phyloP scores from a whole-genome alignment of 2,113 vertebrate genomes.

The Oncorhynchus keta region DNA sequence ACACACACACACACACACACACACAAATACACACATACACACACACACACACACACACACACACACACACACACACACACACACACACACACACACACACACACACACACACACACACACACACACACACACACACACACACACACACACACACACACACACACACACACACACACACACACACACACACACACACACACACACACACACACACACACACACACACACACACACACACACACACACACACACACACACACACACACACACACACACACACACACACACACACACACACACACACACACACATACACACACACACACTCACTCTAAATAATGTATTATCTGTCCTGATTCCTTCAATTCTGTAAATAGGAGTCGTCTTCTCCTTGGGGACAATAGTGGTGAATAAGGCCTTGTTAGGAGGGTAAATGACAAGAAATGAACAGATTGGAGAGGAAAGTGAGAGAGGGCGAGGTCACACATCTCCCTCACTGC shows the following conservation, averaged over 20 bases:
- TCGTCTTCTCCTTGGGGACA: conserved; percentile 23
- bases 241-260: too few species aligned
- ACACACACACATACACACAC: background rate
- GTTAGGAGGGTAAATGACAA: conserved; percentile 44
- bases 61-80: too few species aligned
- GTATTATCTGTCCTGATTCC: conserved; percentile 25
- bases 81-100: too few species aligned
- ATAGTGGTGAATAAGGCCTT: conserved; percentile 33
- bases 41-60: too few species aligned
- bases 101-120: rapidly evolving
- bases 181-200: too few species aligned
- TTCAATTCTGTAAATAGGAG: conserved; percentile 47
- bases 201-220: too few species aligned
- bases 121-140: too few species aligned
- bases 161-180: too few species aligned
- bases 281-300: background rate
- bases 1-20: background rate
- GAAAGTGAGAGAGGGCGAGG: background rate
- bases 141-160: too few species aligned
- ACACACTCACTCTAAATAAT: background rate
- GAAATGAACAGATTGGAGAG: conserved; percentile 10
- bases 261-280: background rate
- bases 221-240: too few species aligned
- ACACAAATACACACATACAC: too few species aligned
- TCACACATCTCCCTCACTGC: too few species aligned